phyloP scores from a whole-genome alignment of 2,797 vertebrate species.

The Pelodytes ibericus region DNA sequence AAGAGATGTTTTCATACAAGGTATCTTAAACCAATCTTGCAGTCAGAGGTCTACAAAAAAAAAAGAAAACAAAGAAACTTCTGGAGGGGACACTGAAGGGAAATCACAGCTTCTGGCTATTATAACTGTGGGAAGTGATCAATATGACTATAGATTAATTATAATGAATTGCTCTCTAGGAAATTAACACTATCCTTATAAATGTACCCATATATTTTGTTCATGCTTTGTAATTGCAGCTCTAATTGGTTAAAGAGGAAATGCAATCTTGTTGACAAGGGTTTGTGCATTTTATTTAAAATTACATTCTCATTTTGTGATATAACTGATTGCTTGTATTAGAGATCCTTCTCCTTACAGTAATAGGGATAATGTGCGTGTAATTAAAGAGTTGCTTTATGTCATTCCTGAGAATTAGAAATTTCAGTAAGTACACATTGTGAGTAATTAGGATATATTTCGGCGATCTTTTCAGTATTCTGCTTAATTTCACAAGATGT shows the following conservation, averaged over 20 bases:
- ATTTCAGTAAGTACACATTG: background rate
- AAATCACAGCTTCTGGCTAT: background rate
- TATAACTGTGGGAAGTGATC: background rate
- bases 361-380: background rate
- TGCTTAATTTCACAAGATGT: too few species aligned
- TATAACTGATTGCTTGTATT: background rate
- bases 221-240: background rate
- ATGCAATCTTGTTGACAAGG: background rate
- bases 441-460: background rate
- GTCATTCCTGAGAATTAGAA: background rate
- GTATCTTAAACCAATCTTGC: too few species aligned
- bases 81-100: too few species aligned
- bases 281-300: background rate
- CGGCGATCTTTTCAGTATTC: too few species aligned
- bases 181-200: background rate
- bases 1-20: too few species aligned
- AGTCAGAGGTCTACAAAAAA: too few species aligned
- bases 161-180: background rate
- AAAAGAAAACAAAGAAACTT: too few species aligned
- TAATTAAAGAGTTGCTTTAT: conserved; percentile 4
- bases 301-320: background rate
- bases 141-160: background rate
- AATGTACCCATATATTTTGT: background rate
- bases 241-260: background rate
- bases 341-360: background rate